phyloP scores from a whole-genome alignment of 2,888 invertebrate genomes.

The Gerris lacustris region DNA sequence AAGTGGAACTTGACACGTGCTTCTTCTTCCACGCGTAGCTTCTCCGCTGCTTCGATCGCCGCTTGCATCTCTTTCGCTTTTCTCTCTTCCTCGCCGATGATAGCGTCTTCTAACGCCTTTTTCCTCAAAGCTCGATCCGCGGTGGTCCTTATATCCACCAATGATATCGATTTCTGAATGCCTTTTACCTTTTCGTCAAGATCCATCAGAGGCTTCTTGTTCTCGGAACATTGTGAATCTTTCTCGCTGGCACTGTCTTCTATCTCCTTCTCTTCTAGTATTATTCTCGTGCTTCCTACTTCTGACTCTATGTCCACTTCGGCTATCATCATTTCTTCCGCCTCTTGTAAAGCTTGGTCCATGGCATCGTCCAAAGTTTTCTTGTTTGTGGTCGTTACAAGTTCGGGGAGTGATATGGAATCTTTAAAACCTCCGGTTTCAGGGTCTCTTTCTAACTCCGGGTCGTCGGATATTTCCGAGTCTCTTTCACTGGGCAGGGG shows the following conservation, averaged over 20 bases:
- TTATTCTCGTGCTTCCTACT: not conserved
- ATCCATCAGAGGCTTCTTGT: too few relatives aligned
- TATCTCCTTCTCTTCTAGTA: not conserved
- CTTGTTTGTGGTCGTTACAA: too few relatives aligned
- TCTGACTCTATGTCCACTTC: not conserved
- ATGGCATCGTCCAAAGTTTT: too few relatives aligned
- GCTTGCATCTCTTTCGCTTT: conserved; percentile 5
- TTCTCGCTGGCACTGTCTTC: not conserved
- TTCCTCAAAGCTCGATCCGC: not conserved
- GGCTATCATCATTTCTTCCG: not conserved
- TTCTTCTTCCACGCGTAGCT: not conserved
- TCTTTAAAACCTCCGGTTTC: too few relatives aligned
- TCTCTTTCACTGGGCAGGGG: too few relatives aligned
- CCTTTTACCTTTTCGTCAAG: too few relatives aligned
- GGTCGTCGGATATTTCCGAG: too few relatives aligned
- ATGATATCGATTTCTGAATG: not conserved
- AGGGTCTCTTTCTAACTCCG: too few relatives aligned
- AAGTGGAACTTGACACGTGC: conserved; percentile 15
- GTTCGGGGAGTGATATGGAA: too few relatives aligned
- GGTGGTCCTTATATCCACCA: not conserved
- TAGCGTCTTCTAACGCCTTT: not conserved
- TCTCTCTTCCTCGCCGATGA: conserved; percentile 2
- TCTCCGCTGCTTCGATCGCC: conserved; percentile 5
- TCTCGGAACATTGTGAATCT: too few relatives aligned
- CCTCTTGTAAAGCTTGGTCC: too few relatives aligned